phyloP scores from a whole-genome alignment of 2,113 vertebrate species.

The Miniopterus natalensis region DNA sequence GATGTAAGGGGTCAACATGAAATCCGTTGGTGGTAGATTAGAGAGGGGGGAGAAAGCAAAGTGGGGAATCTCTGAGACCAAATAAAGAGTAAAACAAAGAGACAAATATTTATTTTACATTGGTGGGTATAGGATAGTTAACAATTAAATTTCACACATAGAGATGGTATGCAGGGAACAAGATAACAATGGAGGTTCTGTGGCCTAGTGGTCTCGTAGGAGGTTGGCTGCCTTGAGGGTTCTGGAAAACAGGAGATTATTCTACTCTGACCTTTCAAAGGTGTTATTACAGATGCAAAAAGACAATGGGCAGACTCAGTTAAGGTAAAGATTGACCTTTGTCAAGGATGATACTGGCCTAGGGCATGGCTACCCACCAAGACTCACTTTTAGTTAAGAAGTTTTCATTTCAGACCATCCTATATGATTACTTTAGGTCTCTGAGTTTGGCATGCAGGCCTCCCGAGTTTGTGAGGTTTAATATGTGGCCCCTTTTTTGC shows the following conservation, averaged over 20 bases:
- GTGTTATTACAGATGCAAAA: not conserved
- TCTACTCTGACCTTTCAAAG: not conserved
- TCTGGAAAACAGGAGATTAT: not conserved
- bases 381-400: not conserved
- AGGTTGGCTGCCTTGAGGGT: not conserved
- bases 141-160: not conserved
- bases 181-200: not conserved
- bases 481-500: not conserved
- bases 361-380: not conserved
- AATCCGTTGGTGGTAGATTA: not conserved
- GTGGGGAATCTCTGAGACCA: not conserved
- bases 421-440: not conserved
- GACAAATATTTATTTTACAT: not conserved
- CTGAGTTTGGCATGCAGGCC: not conserved
- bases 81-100: not conserved
- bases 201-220: not conserved
- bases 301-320: not conserved
- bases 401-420: not conserved
- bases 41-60: not conserved
- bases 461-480: not conserved
- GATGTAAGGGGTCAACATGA: not conserved
- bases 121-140: not conserved
- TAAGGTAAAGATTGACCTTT: not conserved
- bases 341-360: not conserved
- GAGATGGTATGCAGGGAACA: not conserved